Evolutionary conservation across 2,113 vertebrate genomes (phyloP).

Genomic region (Hydrolagus affinis): DNA sequence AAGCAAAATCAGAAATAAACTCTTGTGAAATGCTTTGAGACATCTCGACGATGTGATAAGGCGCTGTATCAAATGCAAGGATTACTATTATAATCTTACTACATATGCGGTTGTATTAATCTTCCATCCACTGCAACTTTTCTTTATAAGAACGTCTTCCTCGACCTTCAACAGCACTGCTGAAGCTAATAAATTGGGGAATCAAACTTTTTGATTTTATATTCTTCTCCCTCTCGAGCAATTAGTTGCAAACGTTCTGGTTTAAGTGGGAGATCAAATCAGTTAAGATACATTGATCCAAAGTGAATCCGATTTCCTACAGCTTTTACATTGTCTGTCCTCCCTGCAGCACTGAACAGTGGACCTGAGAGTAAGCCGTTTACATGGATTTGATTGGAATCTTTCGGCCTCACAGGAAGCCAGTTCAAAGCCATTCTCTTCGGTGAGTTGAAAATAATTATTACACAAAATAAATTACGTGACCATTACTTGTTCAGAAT

Average conservation of each 20-base stretch:
- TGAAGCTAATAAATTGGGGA: not conserved
- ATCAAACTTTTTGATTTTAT: not conserved
- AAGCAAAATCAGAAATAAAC: not conserved
- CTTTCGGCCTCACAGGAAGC: not conserved
- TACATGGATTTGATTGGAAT: slow-evolving; percentile 14
- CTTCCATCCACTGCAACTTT: not conserved
- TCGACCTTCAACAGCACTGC: not conserved
- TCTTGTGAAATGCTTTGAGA: not conserved
- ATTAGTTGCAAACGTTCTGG: slow-evolving; percentile 3
- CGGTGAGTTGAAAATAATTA: too few relatives aligned
- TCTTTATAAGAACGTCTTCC: not conserved
- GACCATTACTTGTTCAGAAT: too few relatives aligned
- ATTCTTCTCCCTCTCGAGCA: not conserved
- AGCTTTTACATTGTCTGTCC: slow-evolving; percentile 1
- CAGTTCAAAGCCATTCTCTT: not conserved
- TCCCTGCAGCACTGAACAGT: not conserved
- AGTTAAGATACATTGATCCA: slow-evolving; percentile 9
- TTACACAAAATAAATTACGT: too few relatives aligned
- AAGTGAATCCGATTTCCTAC: slow-evolving; percentile 5
- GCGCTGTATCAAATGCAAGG: too few relatives aligned
- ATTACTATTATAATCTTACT: too few relatives aligned
- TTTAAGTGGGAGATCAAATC: not conserved
- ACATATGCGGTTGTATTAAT: not conserved
- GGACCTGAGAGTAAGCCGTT: not conserved
- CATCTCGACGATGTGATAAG: too few relatives aligned